Evolutionary conservation across 2,888 invertebrate genomes (phyloP), one percentile per base, ranked within the genome.

Genomic region (Odontocolon sp.): DNA sequence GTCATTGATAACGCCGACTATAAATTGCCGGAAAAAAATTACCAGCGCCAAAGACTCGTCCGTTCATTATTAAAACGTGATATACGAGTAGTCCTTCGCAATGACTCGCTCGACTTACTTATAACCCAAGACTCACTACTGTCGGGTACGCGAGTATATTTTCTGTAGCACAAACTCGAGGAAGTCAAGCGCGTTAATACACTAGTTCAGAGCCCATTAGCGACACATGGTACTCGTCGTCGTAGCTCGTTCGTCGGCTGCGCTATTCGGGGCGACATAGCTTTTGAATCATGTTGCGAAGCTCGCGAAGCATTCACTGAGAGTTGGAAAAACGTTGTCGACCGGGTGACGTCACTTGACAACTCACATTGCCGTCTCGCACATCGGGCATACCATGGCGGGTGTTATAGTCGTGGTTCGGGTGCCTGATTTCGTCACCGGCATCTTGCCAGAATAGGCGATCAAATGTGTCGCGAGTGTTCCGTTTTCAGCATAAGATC

Each of bases 221-320:
- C 63, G 63, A 71, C 77, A 77, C 66, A 77, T 77, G 77, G 63
- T 71, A 59, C 64, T 50, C 68, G 63, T 68, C 72, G 50, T 57
- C 21, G 36, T 40, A 50, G 45, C 26, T 26, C 45, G 23, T 31
- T 33, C 31, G 31, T 21, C 45, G 64, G 36, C 59, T 38, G 52
- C 28, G 52, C 52, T 52, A 64, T 66, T 72, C 47, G 40, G 28
- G 23, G 40, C 54, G 54, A 52, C 61, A 64, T 67, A 63, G 64
- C 56, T 71, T 56, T 11, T 33, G 47, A 59, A 59, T 50, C 31
- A 23, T 42, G 38, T 52, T 11, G 21, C 47, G 8, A n/a, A 68
- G 45, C 42, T 14, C 28, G 47, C 18, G 63, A 47, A n/a, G 56
- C 70, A 77, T 77, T 77, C 68, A 67, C 68, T 47, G 45, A 63